A percentile compares a stretch with the other conserved stretches of the same genome.
Evolutionary conservation across 1,140 invertebrate species (phyloP).

Genomic region (Trinorchestia longiramus): DNA sequence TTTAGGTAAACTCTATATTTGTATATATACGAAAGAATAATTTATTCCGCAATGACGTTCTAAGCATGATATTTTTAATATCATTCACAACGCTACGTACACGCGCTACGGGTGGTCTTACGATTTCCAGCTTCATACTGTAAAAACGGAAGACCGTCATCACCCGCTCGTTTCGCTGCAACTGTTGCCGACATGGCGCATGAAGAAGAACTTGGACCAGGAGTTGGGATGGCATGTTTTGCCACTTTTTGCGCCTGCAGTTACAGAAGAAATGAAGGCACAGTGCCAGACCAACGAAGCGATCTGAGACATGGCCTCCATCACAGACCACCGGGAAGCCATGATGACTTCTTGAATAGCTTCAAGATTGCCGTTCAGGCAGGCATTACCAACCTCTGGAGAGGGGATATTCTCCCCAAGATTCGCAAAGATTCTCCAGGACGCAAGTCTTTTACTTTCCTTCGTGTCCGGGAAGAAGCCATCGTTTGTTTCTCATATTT

Average conservation of each 20-base stretch:
- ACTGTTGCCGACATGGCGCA: not conserved
- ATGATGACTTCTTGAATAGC: slow-evolving; percentile 3
- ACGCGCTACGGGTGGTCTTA: not conserved
- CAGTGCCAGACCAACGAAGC: not conserved
- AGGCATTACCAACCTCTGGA: not conserved
- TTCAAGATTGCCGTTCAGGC: slow-evolving; percentile 24
- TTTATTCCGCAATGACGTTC: too few species aligned
- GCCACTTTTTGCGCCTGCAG: not conserved
- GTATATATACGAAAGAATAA: too few species aligned
- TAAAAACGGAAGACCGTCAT: not conserved
- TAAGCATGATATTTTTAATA: not conserved
- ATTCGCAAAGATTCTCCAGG: not conserved
- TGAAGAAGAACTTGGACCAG: not conserved
- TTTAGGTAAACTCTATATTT: too few species aligned
- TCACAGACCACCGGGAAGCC: not conserved
- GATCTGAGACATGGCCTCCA: not conserved
- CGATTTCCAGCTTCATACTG: not conserved
- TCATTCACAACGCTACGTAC: not conserved
- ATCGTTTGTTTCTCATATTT: not conserved
- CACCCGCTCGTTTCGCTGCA: not conserved
- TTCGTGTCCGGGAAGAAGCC: not conserved
- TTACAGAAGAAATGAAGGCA: not conserved
- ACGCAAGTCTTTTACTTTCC: not conserved
- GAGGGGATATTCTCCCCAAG: not conserved
- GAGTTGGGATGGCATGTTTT: not conserved